These are phyloP conservation scores for Bolinopsis microptera DNA, from an alignment of 37 sponge, comb jelly and placozoan genomes.

Conservation along the genomic window DNA sequence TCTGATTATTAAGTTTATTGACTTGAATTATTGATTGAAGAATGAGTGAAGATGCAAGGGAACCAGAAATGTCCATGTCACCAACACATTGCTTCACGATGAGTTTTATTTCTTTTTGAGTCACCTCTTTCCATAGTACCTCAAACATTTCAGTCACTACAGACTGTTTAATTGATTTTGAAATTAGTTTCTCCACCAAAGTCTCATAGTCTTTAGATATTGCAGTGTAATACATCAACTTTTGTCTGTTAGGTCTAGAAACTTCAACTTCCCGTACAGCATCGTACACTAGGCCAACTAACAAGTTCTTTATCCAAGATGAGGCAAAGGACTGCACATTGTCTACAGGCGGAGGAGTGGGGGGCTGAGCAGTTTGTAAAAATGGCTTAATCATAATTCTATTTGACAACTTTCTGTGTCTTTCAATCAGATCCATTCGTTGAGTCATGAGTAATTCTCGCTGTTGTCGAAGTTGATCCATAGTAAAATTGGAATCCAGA, in stretches of 20 bases:
- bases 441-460: conserved; percentile 39
- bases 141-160: neutral
- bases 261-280: conserved; percentile 54
- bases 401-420: conserved; percentile 24
- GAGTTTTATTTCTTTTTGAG: neutral
- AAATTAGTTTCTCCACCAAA: neutral
- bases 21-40: conserved; percentile 1
- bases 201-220: conserved; percentile 32
- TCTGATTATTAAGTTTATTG: neutral
- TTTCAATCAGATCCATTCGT: conserved; percentile 26
- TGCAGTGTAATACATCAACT: neutral
- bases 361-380: conserved; percentile 30
- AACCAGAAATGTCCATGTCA: neutral
- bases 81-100: conserved; percentile 36
- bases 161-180: neutral
- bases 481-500: neutral
- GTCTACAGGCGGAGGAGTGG: neutral
- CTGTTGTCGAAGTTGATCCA: conserved; percentile 52
- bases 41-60: neutral
- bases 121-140: neutral
- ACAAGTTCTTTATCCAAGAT: conserved; percentile 29
- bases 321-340: neutral
- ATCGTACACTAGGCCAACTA: conserved; percentile 13
- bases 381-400: conserved; percentile 34
- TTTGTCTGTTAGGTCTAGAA: neutral